Conservation (phyloP, 1,140 invertebrate species). For the Saxidomus purpurata region DNA sequence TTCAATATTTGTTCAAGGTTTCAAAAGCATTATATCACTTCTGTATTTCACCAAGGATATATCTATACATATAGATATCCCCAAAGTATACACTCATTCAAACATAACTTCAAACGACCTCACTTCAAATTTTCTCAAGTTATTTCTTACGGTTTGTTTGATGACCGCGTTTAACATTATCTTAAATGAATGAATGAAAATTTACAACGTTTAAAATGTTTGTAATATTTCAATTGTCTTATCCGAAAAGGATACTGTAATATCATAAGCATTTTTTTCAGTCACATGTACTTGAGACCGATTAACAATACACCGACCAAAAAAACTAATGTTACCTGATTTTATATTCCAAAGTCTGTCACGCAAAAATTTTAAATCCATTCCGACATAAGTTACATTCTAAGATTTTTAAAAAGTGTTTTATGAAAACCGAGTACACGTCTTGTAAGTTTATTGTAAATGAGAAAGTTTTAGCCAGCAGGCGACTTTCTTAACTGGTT, state of each 20-base stretch:
- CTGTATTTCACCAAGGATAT: conserved; percentile 18
- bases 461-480: background rate
- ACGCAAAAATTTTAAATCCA: too few species aligned
- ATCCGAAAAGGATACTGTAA: too few species aligned
- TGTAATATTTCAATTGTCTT: too few species aligned
- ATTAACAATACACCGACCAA: too few species aligned
- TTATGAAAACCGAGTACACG: background rate
- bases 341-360: too few species aligned
- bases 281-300: too few species aligned
- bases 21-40: conserved; percentile 21
- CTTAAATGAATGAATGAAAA: background rate
- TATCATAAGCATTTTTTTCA: too few species aligned
- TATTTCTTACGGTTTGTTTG: background rate
- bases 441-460: background rate
- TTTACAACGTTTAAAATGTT: background rate
- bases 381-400: too few species aligned
- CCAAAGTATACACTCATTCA: background rate
- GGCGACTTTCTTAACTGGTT: background rate
- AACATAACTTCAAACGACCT: background rate
- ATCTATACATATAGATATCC: background rate
- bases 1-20: conserved; percentile 30
- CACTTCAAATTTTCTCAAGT: background rate
- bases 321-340: too few species aligned
- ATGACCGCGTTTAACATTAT: background rate
- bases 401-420: background rate